Percentiles rank a stretch among this genome's conserved stretches.
Evolutionary conservation across 1,140 invertebrate species (phyloP).

Genomic region (Nasonia giraulti): DNA sequence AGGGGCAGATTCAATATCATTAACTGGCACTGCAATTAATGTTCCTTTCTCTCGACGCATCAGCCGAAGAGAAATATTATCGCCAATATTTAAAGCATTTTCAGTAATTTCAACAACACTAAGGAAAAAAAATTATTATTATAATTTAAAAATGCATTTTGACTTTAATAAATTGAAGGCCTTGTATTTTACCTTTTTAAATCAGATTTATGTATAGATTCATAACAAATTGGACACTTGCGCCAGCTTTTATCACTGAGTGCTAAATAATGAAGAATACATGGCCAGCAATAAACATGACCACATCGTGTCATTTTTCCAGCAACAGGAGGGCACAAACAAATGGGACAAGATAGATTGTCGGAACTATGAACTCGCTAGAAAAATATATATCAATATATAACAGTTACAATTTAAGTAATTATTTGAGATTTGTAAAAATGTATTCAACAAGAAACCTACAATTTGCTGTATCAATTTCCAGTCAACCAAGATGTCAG

Average conservation of each 20-base stretch:
- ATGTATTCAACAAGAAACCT: conserved; percentile 66
- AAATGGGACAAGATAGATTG: conserved; percentile 91
- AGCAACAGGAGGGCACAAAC: conserved; percentile 86
- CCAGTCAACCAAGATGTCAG: conserved; percentile 94
- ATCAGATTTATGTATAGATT: conserved; percentile 84
- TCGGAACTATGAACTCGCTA: conserved; percentile 80
- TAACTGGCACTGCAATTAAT: conserved; percentile 82
- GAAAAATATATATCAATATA: conserved; percentile 54
- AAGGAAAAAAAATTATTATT: conserved; percentile 56
- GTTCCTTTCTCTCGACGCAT: conserved; percentile 90
- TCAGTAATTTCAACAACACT: conserved; percentile 78
- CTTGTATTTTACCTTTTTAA: conserved; percentile 82
- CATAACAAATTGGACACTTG: conserved; percentile 92
- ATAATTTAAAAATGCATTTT: conserved; percentile 58
- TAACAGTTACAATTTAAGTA: conserved; percentile 26
- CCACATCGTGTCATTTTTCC: conserved; percentile 96
- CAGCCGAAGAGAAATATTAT: conserved; percentile 86
- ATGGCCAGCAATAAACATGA: conserved; percentile 97
- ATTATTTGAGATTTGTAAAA: not conserved
- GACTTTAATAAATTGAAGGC: not conserved
- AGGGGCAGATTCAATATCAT: conserved; percentile 60
- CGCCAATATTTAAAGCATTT: conserved; percentile 79
- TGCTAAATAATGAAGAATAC: conserved; percentile 93
- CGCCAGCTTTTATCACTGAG: conserved; percentile 86
- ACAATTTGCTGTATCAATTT: conserved; percentile 93